These are phyloP conservation scores for Thunnus albacares DNA, from an alignment of 2,797 vertebrate genomes.

Conservation along the genomic window DNA sequence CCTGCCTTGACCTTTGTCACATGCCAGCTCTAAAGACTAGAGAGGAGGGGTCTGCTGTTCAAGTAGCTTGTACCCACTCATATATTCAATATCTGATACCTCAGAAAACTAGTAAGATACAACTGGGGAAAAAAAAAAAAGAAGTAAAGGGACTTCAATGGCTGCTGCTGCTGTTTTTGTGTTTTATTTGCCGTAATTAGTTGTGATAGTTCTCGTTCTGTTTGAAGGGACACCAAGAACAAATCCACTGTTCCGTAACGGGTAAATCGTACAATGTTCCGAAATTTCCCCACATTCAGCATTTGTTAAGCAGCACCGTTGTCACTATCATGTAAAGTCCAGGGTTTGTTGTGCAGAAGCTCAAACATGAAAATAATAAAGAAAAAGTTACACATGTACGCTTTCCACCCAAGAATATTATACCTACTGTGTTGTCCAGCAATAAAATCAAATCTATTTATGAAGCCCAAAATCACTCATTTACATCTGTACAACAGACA, in stretches of 20 bases:
- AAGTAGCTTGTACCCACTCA: conserved; percentile 28
- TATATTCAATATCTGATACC: conserved; percentile 38
- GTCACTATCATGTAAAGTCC: conserved; percentile 5
- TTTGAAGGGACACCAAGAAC: conserved; percentile 48
- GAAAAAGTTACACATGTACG: no score
- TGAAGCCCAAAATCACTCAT: no score
- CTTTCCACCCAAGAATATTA: background rate
- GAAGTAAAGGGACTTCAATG: background rate
- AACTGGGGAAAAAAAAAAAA: background rate
- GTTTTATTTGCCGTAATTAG: conserved; percentile 32
- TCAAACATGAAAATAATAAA: background rate
- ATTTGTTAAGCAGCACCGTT: background rate
- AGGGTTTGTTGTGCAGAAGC: background rate
- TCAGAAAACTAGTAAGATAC: conserved; percentile 25
- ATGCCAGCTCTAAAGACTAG: conserved; percentile 56
- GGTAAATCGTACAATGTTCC: conserved; percentile 12
- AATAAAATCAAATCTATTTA: background rate
- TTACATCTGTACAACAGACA: background rate
- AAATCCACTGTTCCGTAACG: conserved; percentile 32
- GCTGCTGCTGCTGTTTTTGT: conserved; percentile 3
- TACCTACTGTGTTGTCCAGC: background rate
- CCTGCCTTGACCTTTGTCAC: conserved; percentile 67
- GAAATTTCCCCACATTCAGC: conserved; percentile 15
- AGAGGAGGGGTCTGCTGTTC: conserved; percentile 18
- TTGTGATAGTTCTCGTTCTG: conserved; percentile 41